These are phyloP conservation scores for Diploscapter pachys DNA, from an alignment of 1,140 invertebrate species.

Conservation along the genomic window DNA sequence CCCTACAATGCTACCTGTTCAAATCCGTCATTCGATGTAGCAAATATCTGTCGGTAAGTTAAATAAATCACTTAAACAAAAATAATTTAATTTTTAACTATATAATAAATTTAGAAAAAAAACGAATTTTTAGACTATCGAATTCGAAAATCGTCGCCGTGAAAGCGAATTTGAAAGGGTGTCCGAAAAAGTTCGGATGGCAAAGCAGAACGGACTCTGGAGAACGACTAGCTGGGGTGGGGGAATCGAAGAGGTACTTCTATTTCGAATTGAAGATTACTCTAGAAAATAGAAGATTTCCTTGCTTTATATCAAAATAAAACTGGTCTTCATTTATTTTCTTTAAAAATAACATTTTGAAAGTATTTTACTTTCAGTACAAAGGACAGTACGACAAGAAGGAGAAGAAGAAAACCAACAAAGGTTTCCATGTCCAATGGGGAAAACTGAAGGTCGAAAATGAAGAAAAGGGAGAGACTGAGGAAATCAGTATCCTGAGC, in stretches of 20 bases:
- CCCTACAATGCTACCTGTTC: slow-evolving; percentile 53
- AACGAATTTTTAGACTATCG: slow-evolving; percentile 20
- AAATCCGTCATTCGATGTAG: slow-evolving; percentile 50
- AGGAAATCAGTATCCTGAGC: no score
- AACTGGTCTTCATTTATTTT: slow-evolving; percentile 16
- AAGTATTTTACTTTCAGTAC: slow-evolving; percentile 38
- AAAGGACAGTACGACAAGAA: slow-evolving; percentile 52
- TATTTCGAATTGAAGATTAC: background rate
- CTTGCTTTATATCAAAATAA: slow-evolving; percentile 13
- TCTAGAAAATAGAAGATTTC: slow-evolving; percentile 2
- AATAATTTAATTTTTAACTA: slow-evolving; percentile 4
- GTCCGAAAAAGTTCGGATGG: slow-evolving; percentile 44
- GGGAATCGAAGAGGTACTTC: slow-evolving; percentile 46
- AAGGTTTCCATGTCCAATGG: slow-evolving; percentile 48
- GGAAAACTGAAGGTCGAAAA: no score
- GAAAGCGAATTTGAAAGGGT: slow-evolving; percentile 28
- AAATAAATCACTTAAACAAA: background rate
- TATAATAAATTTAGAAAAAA: background rate
- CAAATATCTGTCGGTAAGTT: slow-evolving; percentile 47
- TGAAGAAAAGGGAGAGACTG: no score
- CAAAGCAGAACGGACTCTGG: slow-evolving; percentile 54
- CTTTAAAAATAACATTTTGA: no score
- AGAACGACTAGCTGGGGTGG: slow-evolving; percentile 54
- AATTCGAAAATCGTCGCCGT: slow-evolving; percentile 21
- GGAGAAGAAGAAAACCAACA: slow-evolving; percentile 40